A percentile compares a stretch with the other conserved stretches of the same genome.
Evolutionary conservation across 2,888 invertebrate genomes (phyloP).

Genomic region (Caenorhabditis parvicauda): DNA sequence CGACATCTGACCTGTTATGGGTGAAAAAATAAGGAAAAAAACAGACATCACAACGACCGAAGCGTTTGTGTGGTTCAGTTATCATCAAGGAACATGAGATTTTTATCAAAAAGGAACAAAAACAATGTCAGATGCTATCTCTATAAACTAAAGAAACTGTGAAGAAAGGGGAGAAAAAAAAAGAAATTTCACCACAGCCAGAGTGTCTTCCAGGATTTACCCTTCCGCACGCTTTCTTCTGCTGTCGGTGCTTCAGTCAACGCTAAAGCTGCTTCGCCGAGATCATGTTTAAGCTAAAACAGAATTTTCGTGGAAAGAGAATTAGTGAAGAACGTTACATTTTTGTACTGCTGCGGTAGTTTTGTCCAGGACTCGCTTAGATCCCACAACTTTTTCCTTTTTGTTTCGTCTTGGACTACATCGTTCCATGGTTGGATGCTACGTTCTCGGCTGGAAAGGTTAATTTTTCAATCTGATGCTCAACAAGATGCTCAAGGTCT

Average conservation of each 20-base stretch:
- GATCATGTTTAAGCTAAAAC: slow-evolving; percentile 26
- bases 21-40: background rate
- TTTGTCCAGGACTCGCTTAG: slow-evolving; percentile 37
- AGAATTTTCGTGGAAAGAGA: background rate
- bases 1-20: slow-evolving; percentile 28
- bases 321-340: background rate
- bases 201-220: slow-evolving; percentile 26
- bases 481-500: background rate
- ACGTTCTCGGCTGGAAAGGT: slow-evolving; percentile 50
- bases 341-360: slow-evolving; percentile 22
- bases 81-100: background rate
- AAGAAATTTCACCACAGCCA: slow-evolving; percentile 27
- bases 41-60: slow-evolving; percentile 2
- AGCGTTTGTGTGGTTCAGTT: background rate
- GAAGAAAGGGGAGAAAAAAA: background rate
- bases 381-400: slow-evolving; percentile 50
- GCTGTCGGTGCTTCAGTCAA: slow-evolving; percentile 7
- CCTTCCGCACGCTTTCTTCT: slow-evolving; percentile 3
- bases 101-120: slow-evolving; percentile 2
- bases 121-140: slow-evolving; percentile 1
- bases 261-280: slow-evolving; percentile 29
- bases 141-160: background rate
- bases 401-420: slow-evolving; percentile 33
- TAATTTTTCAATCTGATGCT: background rate
- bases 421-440: slow-evolving; percentile 46